phyloP scores from a whole-genome alignment of 1,140 invertebrate genomes.

The Drosophila obscura region DNA sequence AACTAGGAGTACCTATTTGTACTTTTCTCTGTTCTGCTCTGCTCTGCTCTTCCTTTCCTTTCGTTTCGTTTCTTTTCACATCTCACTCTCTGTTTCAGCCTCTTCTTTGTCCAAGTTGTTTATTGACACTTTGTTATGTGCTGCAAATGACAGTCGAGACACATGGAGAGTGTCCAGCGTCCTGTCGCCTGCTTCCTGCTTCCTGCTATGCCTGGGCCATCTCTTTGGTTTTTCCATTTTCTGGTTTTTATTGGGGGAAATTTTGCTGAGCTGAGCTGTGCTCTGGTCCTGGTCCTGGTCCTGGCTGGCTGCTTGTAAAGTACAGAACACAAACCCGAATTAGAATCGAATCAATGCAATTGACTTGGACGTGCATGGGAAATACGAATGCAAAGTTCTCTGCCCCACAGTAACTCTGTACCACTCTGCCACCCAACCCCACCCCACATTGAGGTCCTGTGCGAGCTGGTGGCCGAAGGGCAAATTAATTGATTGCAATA shows the following conservation, averaged over 20 bases:
- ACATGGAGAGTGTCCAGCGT: conserved; percentile 27
- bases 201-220: background rate
- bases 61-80: conserved; percentile 2
- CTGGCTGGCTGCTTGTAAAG: conserved; percentile 10
- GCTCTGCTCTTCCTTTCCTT: background rate
- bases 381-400: conserved; percentile 51
- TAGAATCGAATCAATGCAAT: conserved; percentile 63
- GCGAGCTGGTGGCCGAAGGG: conserved; percentile 18
- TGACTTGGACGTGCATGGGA: conserved; percentile 68
- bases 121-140: conserved; percentile 78
- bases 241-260: conserved; percentile 46
- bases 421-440: background rate
- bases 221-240: conserved; percentile 30
- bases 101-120: conserved; percentile 56
- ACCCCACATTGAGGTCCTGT: background rate
- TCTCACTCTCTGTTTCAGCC: background rate
- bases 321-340: conserved; percentile 52
- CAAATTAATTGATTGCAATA: conserved; percentile 78
- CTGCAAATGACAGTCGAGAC: conserved; percentile 67
- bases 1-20: too few species aligned
- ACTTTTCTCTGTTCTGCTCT: too few species aligned
- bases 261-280: conserved; percentile 38
- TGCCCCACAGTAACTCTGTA: too few species aligned
- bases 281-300: background rate
- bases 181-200: conserved; percentile 21